Base-by-base conservation (phyloP, 37 sponge, comb jelly and placozoan genomes). In the Petrosia ficiformis region DNA sequence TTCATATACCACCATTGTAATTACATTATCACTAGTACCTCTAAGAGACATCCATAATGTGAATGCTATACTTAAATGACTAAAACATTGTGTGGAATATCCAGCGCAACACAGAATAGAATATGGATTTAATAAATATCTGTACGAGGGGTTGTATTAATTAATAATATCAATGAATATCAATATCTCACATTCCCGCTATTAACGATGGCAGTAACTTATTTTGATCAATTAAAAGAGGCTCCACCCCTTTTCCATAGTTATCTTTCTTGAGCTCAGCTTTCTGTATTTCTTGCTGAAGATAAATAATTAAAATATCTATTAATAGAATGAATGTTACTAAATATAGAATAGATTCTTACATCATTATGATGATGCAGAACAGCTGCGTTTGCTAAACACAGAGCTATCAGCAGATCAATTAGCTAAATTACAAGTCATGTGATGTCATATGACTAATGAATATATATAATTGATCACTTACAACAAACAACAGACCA, bases 101-200 rank as follows among this genome's bases (percentile, higher is more conserved):
- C 86, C 92, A 58, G 60, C 81, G 78, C 93, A 91, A 25, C 82
- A 48, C n/a, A 87, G 37, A 24, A 94, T 84, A 59, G 92, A 68
- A 66, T 74, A 90, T 8, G 95, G 95, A 42, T 90, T 87, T 42
- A 94, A 60, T n/a, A 87, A 64, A 67, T 94, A 94, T 48, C 95
- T 94, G 56, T n/a, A 57, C 19, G 66, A 44, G 0, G 31, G 43
- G 3, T 70, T 68, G 61, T 11, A 42, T 34, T 16, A 72, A 43
- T 10, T 26, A 22, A 72, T 72, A 8, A 36, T 30, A 68, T 24
- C 58, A 38, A 36, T 5, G 25, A 34, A 34, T 6, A 59, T 39
- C 24, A 32, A 57, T 28, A 11, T 67, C 94, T 72, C 64, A 93
- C 94, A 77, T 67, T 4, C 61, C 22, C 14, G 79, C 90, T 59